Evolutionary conservation across 2,797 vertebrate species (phyloP), one percentile per base, ranked within the genome.

Genomic region (Enteromius treurensis): DNA sequence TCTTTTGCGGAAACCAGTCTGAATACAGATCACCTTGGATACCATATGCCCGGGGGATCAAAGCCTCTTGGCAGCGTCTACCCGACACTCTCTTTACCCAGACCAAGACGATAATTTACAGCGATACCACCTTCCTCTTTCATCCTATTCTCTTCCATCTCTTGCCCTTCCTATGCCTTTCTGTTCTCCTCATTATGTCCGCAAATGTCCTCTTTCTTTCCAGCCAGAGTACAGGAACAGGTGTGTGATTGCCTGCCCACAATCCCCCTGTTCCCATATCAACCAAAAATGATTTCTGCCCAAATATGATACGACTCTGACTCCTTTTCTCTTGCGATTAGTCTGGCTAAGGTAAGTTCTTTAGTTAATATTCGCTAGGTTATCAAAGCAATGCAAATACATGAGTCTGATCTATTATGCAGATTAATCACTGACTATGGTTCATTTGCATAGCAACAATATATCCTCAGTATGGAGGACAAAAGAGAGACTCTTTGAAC

Each of bases 371-470:
- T 82, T 82, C 37, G 82, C 84, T 80, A 42, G 67, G 49, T 86
- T 77, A 80, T 77, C 69, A 82, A 82, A 83, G 77, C 51, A 80
- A 73, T 81, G 73, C 80, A 80, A 78, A 84, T 51, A 58, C 65
- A 69, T 6, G 58, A 77, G 76, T 21, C 58, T 68, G 53, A 84
- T 86, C 77, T 75, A 77, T 83, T 84, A 88, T 84, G 58, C 70
- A 80, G 82, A 71, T 49, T 42, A 67, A 85, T 53, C 42, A 60
- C 65, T 79, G 23, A 60, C 45, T 76, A 49, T 37, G 71, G 65
- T 55, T 85, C 32, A 79, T 82, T 82, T 76, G 60, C 70, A 75
- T 74, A 51, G 45, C 9, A 6, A 68, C 53, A 58, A 86, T 58
- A 84, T 45, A 84, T 42, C 45, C 64, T 32, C 42, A 76, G 29